Conservation (phyloP, 1,140 invertebrate genomes). For the Hycleus cichorii region DNA sequence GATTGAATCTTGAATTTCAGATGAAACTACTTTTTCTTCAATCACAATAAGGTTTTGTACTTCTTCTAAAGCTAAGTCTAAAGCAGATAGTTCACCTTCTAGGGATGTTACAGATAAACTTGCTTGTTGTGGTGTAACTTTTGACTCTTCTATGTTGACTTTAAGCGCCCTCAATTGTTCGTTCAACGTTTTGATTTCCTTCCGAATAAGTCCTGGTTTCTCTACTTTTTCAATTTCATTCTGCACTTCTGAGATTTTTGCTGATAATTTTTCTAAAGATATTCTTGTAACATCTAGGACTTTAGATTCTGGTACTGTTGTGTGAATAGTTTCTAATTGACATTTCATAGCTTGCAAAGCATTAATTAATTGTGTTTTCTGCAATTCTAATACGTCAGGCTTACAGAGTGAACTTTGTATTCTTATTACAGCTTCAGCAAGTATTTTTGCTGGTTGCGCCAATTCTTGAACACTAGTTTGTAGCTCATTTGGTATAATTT, state of each 20-base stretch:
- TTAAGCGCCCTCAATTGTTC: conserved; percentile 7
- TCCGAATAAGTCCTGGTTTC: background rate
- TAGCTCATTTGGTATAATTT: no score
- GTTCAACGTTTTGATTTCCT: background rate
- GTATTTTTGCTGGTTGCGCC: conserved; percentile 11
- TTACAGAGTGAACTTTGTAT: conserved; percentile 10
- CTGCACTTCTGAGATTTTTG: background rate
- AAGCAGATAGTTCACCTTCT: background rate
- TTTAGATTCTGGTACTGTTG: conserved; percentile 1
- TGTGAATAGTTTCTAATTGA: conserved; percentile 2
- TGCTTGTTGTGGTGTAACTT: background rate
- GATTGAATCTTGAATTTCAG: background rate
- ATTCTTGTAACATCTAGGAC: background rate
- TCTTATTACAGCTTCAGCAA: conserved; percentile 7
- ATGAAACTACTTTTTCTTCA: background rate
- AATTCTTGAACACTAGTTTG: background rate
- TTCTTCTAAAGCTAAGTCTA: background rate
- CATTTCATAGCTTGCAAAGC: conserved; percentile 14
- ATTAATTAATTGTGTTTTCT: conserved; percentile 10
- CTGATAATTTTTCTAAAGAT: background rate
- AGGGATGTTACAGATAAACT: background rate
- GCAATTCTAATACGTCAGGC: conserved; percentile 10
- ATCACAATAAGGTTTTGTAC: background rate
- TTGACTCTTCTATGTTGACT: background rate
- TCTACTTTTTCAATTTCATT: background rate